A percentile compares a stretch with the other conserved stretches of the same genome.
phyloP scores from a whole-genome alignment of 2,888 invertebrate species.

The Seira ritae region DNA sequence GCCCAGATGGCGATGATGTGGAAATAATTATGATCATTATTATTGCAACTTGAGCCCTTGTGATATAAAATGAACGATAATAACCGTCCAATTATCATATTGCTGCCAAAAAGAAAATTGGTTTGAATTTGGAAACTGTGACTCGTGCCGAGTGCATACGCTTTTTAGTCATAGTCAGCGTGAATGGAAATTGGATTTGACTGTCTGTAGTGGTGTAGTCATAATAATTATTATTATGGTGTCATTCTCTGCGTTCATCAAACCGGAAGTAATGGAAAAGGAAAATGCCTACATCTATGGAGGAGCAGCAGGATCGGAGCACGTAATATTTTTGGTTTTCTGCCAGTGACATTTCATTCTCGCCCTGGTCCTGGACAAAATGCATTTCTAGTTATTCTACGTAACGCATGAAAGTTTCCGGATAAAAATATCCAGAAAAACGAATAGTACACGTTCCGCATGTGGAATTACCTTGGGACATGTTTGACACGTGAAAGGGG shows the following conservation, averaged over 20 bases:
- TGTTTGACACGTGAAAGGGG: neutral
- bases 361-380: neutral
- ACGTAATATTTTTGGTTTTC: neutral
- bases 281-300: too few species aligned
- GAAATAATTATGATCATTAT: neutral
- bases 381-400: neutral
- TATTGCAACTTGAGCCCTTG: neutral
- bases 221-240: too few species aligned
- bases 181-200: too few species aligned
- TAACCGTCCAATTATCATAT: slow-evolving; percentile 27
- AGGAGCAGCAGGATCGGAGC: too few species aligned
- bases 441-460: neutral
- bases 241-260: neutral
- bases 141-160: too few species aligned
- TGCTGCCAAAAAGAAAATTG: slow-evolving; percentile 23
- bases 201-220: too few species aligned
- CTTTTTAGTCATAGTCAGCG: too few species aligned
- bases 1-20: neutral
- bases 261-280: slow-evolving; percentile 10
- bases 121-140: neutral
- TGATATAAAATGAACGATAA: neutral
- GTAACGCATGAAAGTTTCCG: neutral
- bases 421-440: too few species aligned
- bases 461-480: neutral
- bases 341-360: slow-evolving; percentile 3